Evolutionary conservation across 2,113 vertebrate species (phyloP), one percentile per base, ranked within the genome.

Genomic region (Halcyon senegalensis): DNA sequence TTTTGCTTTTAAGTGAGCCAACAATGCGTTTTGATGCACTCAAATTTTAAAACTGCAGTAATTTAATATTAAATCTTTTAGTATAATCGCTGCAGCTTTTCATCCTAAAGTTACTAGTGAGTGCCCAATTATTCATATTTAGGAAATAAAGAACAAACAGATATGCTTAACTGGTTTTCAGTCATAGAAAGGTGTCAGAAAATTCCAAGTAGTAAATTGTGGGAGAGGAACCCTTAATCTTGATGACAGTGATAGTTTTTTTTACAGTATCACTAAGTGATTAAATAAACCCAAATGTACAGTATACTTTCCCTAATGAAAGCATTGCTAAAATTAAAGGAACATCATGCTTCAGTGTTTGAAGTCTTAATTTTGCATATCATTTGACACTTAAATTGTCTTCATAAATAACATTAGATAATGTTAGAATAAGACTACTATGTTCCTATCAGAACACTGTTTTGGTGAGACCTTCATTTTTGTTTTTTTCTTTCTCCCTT

Each of bases 201-300:
- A 82, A 60, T 94, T 79, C 43, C 35, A 48, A 53, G 23, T 91
- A 84, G 21, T 87, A 85, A 77, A 58, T 58, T 86, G 33, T 14
- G 78, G 59, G 24, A 18, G 37, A 77, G 68, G 55, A 90, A 72
- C 46, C 43, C n/a, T 92, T 86, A 69, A 68, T 35, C 62, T 64
- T 72, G 59, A 41, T 93, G 81, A 84, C 41, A 67, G 13, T 27
- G 31, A 20, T 51, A 74, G n/a, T 85, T 89, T 56, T 89, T 56
- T 94, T 95, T 90, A 72, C 73, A 43, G 15, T 89, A 81, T 91
- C 86, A 63, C 72, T 74, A 70, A 74, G 67, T 79, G 64, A 90
- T 77, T 89, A 89, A 92, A 83, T 89, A 87, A 90, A 90, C 69
- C 13, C 20, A 63, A 92, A 75, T 91, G 6, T 81, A 43, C 11